These are phyloP conservation scores for Telenomus remus DNA, from an alignment of 1,140 invertebrate genomes.

Conservation along the genomic window DNA sequence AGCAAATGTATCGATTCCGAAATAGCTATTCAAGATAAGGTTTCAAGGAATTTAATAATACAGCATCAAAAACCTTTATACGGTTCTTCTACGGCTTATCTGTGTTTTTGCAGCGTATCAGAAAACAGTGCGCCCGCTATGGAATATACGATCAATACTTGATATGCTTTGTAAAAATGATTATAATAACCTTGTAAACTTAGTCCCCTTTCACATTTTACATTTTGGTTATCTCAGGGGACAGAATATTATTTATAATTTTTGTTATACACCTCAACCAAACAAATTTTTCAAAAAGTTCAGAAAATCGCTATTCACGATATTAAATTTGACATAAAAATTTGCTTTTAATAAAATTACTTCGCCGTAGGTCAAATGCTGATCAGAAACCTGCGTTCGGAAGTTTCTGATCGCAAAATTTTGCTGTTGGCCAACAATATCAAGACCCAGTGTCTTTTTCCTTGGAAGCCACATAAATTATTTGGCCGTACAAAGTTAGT, in stretches of 20 bases:
- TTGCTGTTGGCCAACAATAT: too few relatives aligned
- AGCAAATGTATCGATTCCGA: conserved; percentile 74
- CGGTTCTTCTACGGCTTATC: conserved; percentile 55
- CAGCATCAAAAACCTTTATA: conserved; percentile 70
- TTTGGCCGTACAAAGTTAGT: conserved; percentile 15
- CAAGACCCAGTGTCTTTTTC: neutral
- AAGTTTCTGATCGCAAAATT: too few relatives aligned
- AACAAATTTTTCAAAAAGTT: too few relatives aligned
- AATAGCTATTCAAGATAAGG: conserved; percentile 73
- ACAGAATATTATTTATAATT: too few relatives aligned
- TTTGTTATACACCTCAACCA: too few relatives aligned
- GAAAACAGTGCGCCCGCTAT: conserved; percentile 16
- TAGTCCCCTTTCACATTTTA: neutral
- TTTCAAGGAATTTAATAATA: conserved; percentile 76
- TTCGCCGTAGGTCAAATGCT: too few relatives aligned
- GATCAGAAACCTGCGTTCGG: too few relatives aligned
- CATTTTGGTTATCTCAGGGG: too few relatives aligned
- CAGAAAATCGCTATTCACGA: conserved; percentile 4
- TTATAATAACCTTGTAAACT: neutral
- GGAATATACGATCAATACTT: conserved; percentile 62
- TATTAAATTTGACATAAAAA: conserved; percentile 35
- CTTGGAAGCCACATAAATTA: conserved; percentile 29
- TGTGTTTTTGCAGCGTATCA: conserved; percentile 31
- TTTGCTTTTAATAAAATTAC: conserved; percentile 35
- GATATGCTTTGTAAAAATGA: conserved; percentile 60